These are phyloP conservation scores for Tinea trinotella DNA, from an alignment of 2,888 invertebrate genomes.

Conservation along the genomic window DNA sequence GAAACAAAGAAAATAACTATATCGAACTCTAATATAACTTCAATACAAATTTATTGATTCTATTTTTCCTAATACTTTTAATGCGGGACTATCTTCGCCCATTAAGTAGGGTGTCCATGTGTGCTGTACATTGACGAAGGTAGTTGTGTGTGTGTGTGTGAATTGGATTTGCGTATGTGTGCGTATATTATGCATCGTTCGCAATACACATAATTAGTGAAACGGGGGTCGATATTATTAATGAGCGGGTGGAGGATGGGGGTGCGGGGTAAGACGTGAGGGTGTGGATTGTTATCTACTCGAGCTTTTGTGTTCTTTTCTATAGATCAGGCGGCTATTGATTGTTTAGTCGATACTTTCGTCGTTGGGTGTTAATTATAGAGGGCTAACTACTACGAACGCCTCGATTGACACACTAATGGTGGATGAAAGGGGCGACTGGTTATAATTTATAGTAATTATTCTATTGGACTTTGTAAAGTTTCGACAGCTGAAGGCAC, in stretches of 20 bases:
- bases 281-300: constrained; percentile 62
- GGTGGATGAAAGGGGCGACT: constrained; percentile 38
- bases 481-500: constrained; percentile 35
- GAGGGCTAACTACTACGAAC: constrained; percentile 55
- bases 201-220: constrained; percentile 72
- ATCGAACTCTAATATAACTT: constrained; percentile 39
- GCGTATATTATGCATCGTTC: constrained; percentile 39
- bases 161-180: constrained; percentile 33
- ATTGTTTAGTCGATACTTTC: constrained; percentile 66
- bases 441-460: constrained; percentile 58
- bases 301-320: constrained; percentile 69
- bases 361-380: constrained; percentile 53
- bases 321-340: constrained; percentile 57
- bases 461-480: constrained; percentile 53
- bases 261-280: constrained; percentile 33
- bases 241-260: constrained; percentile 52
- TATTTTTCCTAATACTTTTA: constrained; percentile 49
- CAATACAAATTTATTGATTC: constrained; percentile 46
- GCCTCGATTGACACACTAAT: constrained; percentile 65
- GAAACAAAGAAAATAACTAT: constrained; percentile 53
- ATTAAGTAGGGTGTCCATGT: constrained; percentile 29
- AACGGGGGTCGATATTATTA: constrained; percentile 68
- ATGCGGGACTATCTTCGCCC: constrained; percentile 51
- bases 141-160: constrained; percentile 30
- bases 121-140: no score